These are phyloP conservation scores for Polietes domitor DNA, from an alignment of 2,888 invertebrate species.

Conservation along the genomic window DNA sequence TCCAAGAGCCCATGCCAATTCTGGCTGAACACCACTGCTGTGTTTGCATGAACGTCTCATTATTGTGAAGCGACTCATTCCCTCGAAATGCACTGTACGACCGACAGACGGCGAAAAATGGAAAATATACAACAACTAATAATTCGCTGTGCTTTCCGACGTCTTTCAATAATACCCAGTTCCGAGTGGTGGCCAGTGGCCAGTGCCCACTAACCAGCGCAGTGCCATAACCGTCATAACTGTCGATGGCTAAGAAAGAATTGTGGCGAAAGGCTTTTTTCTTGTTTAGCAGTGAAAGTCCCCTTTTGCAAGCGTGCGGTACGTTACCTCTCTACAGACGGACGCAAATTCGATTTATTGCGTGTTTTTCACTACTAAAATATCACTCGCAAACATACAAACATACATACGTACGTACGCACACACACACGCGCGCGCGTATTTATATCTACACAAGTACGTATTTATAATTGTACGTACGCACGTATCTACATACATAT, in stretches of 20 bases:
- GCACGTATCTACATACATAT: neutral
- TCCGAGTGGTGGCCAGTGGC: neutral
- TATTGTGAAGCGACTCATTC: neutral
- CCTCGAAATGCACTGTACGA: neutral
- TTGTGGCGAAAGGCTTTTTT: constrained; percentile 23
- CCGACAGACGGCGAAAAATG: neutral
- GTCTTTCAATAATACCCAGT: constrained; percentile 24
- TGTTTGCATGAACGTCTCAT: neutral
- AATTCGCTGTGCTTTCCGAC: constrained; percentile 20
- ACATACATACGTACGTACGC: neutral
- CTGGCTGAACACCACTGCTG: too few relatives aligned
- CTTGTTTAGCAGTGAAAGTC: constrained; percentile 53
- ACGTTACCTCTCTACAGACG: constrained; percentile 41
- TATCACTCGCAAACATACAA: constrained; percentile 19
- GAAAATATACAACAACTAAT: constrained; percentile 27
- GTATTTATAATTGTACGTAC: neutral
- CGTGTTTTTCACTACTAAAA: constrained; percentile 52
- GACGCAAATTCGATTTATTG: constrained; percentile 62
- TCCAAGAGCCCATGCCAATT: too few relatives aligned
- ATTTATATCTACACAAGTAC: neutral
- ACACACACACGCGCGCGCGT: too few relatives aligned
- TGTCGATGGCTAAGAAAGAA: constrained; percentile 8
- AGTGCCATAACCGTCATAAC: constrained; percentile 8
- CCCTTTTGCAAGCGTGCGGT: constrained; percentile 57
- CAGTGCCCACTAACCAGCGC: neutral